phyloP scores from a whole-genome alignment of 2,797 vertebrate species.

The Cottoperca gobio region DNA sequence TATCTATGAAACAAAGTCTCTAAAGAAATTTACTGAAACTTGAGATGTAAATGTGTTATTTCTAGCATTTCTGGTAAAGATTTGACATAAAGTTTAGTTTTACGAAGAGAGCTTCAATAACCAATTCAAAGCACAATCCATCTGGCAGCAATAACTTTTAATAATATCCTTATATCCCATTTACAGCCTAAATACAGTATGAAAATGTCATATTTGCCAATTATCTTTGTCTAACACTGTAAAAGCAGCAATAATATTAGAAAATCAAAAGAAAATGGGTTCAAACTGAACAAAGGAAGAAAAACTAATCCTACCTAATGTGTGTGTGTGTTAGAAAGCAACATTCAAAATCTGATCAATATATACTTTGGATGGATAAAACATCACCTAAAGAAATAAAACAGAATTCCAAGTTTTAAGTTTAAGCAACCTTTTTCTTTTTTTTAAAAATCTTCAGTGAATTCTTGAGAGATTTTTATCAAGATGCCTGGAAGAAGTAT shows the following conservation, averaged over 20 bases:
- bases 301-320: background rate
- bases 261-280: background rate
- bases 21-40: background rate
- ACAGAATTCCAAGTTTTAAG: background rate
- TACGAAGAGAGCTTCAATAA: background rate
- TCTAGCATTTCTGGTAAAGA: background rate
- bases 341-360: background rate
- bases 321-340: background rate
- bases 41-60: background rate
- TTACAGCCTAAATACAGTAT: background rate
- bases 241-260: background rate
- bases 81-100: background rate
- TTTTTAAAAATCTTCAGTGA: background rate
- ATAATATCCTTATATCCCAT: background rate
- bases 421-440: too few species aligned
- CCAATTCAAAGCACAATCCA: background rate
- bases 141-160: too few species aligned
- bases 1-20: background rate
- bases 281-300: conserved; percentile 2
- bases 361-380: background rate
- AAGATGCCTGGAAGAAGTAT: background rate
- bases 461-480: background rate
- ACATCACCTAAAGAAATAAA: background rate
- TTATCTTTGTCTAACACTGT: background rate
- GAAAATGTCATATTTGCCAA: background rate